phyloP scores from a whole-genome alignment of 2,797 vertebrate genomes.

The Pseudochirops corinnae region DNA sequence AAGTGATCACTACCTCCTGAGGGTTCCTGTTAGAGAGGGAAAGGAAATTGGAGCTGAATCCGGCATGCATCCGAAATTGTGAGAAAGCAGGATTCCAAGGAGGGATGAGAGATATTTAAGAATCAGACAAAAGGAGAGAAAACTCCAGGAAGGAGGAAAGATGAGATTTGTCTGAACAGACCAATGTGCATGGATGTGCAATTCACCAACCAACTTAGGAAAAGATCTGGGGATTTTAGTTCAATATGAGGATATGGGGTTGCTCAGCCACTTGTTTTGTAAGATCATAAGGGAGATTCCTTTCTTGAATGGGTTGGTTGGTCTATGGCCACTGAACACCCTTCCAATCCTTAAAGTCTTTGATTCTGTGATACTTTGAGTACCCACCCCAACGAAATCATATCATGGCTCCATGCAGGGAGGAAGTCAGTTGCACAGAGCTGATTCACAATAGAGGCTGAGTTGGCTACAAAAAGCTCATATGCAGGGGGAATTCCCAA shows the following conservation, averaged over 20 bases:
- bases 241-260: neutral
- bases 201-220: neutral
- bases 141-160: neutral
- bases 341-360: neutral
- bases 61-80: neutral
- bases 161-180: neutral
- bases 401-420: neutral
- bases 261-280: neutral
- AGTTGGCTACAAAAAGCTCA: conserved; percentile 10
- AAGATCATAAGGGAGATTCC: neutral
- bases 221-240: neutral
- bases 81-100: neutral
- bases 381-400: neutral
- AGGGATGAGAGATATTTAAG: neutral
- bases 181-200: neutral
- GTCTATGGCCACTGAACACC: neutral
- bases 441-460: conserved; percentile 50
- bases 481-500: conserved; percentile 23
- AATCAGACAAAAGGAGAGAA: neutral
- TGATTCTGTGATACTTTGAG: neutral
- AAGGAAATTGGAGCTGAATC: neutral
- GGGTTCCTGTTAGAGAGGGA: neutral
- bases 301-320: neutral
- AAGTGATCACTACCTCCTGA: neutral
- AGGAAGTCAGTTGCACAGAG: conserved; percentile 32